Conservation (phyloP, 2,113 vertebrate genomes). For the Passer montanus region DNA sequence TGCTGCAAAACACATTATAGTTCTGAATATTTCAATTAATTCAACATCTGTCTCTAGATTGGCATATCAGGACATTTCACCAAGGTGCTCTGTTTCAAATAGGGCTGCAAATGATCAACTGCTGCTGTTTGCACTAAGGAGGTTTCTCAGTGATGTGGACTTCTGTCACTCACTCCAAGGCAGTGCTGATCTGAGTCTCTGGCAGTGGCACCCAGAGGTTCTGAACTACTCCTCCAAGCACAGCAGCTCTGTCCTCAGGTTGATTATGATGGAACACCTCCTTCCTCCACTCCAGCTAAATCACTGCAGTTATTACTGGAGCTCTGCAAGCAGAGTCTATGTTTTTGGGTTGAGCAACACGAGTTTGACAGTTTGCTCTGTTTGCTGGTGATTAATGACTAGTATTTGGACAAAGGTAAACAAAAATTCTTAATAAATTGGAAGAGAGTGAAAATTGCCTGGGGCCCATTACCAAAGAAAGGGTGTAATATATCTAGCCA, state of each 20-base stretch:
- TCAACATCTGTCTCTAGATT: not conserved
- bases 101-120: not conserved
- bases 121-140: not conserved
- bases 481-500: not conserved
- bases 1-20: not conserved
- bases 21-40: not conserved
- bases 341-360: not conserved
- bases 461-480: conserved; percentile 7
- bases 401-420: conserved; percentile 45
- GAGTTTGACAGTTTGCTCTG: not conserved
- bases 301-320: not conserved
- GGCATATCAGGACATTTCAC: not conserved
- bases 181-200: not conserved
- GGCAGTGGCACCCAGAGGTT: not conserved
- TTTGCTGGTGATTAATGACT: conserved; percentile 33
- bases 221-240: not conserved
- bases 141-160: not conserved
- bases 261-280: not conserved
- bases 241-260: not conserved
- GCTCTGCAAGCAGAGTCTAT: not conserved
- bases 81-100: not conserved
- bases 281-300: not conserved
- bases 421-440: conserved; percentile 41
- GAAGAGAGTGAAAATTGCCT: conserved; percentile 6
- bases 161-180: not conserved